Evolutionary conservation across 2,888 invertebrate genomes (phyloP).

Genomic region (Platypus cylindrus): DNA sequence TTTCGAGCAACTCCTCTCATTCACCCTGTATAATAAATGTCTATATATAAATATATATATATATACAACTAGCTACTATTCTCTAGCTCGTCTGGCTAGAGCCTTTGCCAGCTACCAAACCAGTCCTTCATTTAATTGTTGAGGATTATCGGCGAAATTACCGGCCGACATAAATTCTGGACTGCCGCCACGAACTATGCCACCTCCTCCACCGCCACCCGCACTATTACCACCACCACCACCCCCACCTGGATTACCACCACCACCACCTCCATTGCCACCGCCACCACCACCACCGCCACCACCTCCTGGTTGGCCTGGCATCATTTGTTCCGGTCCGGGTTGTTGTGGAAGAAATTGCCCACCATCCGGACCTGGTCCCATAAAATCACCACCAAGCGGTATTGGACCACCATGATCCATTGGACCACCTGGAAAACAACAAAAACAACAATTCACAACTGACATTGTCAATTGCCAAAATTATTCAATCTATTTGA

Average conservation of each 20-base stretch:
- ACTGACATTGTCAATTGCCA: too few species aligned
- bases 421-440: constrained; percentile 52
- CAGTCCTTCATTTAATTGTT: constrained; percentile 60
- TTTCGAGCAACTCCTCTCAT: too few species aligned
- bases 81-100: constrained; percentile 36
- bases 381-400: constrained; percentile 69
- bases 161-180: constrained; percentile 36
- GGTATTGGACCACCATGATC: constrained; percentile 53
- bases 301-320: constrained; percentile 40
- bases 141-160: constrained; percentile 54
- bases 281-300: constrained; percentile 40
- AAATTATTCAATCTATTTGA: too few species aligned
- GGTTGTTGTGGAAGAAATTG: constrained; percentile 44
- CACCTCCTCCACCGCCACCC: constrained; percentile 41
- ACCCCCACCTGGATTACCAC: too few species aligned
- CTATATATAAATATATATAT: constrained; percentile 25
- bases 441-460: too few species aligned
- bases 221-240: too few species aligned
- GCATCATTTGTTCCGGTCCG: constrained; percentile 50
- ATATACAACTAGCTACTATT: constrained; percentile 31
- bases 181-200: constrained; percentile 40
- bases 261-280: too few species aligned
- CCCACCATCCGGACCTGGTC: constrained; percentile 48
- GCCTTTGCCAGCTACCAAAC: constrained; percentile 54
- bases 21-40: constrained; percentile 1